Evolutionary conservation across 2,797 vertebrate genomes (phyloP).

Genomic region (Margarornis squamiger): DNA sequence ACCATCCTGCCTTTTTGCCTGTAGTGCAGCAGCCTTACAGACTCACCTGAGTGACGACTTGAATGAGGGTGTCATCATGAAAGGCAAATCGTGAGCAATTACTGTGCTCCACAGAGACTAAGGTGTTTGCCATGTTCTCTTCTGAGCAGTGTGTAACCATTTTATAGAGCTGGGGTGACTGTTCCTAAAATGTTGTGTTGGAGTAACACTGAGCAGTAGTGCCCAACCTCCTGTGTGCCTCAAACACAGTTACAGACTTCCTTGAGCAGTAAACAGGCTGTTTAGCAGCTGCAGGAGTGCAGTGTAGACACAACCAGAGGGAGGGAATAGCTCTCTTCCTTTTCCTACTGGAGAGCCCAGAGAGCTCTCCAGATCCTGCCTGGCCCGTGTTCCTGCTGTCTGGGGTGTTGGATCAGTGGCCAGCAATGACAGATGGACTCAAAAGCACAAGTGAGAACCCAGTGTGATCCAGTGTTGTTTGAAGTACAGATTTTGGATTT

Average conservation of each 20-base stretch:
- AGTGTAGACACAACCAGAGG: not conserved
- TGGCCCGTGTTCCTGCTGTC: not conserved
- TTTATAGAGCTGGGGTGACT: slow-evolving; percentile 32
- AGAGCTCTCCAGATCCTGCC: not conserved
- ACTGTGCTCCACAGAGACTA: not conserved
- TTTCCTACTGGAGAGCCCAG: not conserved
- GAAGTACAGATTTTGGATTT: not conserved
- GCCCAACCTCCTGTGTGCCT: not conserved
- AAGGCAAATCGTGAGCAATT: slow-evolving; percentile 9
- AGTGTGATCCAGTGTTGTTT: not conserved
- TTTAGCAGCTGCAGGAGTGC: not conserved
- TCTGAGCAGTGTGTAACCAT: slow-evolving; percentile 12
- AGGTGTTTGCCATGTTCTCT: slow-evolving; percentile 33
- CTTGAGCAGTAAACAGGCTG: not conserved
- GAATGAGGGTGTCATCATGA: not conserved
- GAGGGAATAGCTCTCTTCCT: not conserved
- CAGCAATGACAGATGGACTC: not conserved
- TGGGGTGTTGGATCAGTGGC: not conserved
- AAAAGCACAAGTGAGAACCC: not conserved
- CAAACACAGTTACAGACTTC: not conserved
- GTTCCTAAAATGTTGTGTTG: slow-evolving; percentile 33
- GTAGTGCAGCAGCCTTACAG: not conserved
- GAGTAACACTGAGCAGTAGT: not conserved
- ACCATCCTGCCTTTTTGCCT: not conserved
- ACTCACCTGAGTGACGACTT: not conserved